Evolutionary conservation across 2,113 vertebrate genomes (phyloP).

Genomic region (Ptyas mucosa): DNA sequence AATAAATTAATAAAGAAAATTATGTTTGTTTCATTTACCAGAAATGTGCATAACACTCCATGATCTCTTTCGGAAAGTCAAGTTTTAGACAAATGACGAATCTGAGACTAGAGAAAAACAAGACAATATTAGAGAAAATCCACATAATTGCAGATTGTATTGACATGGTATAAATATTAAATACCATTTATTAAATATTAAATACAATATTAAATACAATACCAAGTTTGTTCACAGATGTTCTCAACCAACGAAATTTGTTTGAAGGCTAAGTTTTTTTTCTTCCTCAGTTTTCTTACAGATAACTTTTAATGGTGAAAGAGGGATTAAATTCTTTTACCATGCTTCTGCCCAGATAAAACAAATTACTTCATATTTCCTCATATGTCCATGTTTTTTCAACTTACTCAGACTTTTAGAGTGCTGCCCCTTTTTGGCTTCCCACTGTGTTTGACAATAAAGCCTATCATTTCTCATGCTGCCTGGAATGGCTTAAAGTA

Average conservation of each 20-base stretch:
- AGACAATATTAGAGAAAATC: neutral
- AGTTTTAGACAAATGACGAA: neutral
- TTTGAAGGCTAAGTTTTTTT: neutral
- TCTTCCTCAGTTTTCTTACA: neutral
- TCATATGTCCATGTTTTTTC: neutral
- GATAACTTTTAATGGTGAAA: neutral
- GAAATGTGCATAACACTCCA: neutral
- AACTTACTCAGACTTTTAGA: neutral
- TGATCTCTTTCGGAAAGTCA: conserved; percentile 22
- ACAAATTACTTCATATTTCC: neutral
- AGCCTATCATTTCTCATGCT: neutral
- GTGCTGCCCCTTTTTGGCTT: neutral
- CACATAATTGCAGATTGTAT: neutral
- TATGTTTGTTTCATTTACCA: conserved; percentile 32
- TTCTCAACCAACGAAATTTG: neutral
- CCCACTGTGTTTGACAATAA: neutral
- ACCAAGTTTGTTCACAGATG: neutral
- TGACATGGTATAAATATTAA: neutral
- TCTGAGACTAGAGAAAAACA: neutral
- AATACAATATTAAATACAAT: no score
- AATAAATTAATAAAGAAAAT: neutral
- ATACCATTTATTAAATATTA: neutral
- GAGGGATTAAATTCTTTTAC: neutral
- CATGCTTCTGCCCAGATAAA: neutral
- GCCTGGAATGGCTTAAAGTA: neutral